Conservation (phyloP, 2,888 invertebrate species). For the Tridacna gigas region DNA sequence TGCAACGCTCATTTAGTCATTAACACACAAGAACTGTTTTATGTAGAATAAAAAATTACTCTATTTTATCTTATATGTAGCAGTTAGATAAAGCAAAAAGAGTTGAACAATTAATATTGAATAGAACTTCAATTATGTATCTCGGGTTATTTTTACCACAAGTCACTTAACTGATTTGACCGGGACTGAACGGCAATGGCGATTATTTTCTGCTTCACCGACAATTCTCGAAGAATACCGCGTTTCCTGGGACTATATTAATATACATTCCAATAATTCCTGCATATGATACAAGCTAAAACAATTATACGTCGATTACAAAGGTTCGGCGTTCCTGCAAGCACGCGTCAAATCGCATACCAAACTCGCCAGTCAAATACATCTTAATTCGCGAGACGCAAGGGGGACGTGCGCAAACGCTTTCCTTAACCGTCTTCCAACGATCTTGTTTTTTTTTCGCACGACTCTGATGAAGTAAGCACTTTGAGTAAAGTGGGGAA, state of each 20-base stretch:
- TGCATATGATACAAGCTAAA: constrained; percentile 64
- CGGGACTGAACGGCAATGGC: constrained; percentile 39
- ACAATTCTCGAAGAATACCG: constrained; percentile 40
- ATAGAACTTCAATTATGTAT: too few relatives aligned
- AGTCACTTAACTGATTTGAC: not conserved
- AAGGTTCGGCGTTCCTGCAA: constrained; percentile 48
- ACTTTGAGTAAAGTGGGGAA: too few relatives aligned
- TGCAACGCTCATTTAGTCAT: too few relatives aligned
- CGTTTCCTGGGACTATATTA: constrained; percentile 51
- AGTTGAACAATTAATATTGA: too few relatives aligned
- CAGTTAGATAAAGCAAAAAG: too few relatives aligned
- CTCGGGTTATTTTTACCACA: too few relatives aligned
- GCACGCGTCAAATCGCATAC: constrained; percentile 65
- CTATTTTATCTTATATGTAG: too few relatives aligned
- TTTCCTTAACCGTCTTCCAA: constrained; percentile 38
- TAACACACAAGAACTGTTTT: too few relatives aligned
- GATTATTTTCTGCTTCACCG: constrained; percentile 55
- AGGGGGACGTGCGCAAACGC: constrained; percentile 49
- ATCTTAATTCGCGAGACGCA: constrained; percentile 54
- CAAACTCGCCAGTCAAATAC: constrained; percentile 62
- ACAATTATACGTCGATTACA: constrained; percentile 58
- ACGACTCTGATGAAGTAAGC: too few relatives aligned
- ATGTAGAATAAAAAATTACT: too few relatives aligned
- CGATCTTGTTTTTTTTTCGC: too few relatives aligned
- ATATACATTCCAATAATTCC: constrained; percentile 63